Evolutionary conservation across 2,888 invertebrate species (phyloP).

Genomic region (Trichopria drosophilae): DNA sequence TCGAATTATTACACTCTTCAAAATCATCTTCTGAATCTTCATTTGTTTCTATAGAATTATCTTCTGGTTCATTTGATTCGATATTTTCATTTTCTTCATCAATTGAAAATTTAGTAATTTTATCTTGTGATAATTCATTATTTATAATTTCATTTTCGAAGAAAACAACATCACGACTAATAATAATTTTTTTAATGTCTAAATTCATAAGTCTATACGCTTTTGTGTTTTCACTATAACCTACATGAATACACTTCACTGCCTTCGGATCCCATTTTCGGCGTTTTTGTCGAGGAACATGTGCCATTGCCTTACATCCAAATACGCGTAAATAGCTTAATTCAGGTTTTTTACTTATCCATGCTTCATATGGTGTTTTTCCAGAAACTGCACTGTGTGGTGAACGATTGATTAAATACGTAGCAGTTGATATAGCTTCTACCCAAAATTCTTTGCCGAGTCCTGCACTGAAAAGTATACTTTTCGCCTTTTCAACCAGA

Average conservation of each 20-base stretch:
- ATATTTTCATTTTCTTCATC: too few relatives aligned
- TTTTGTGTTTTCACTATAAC: conserved; percentile 31
- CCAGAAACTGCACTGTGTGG: too few relatives aligned
- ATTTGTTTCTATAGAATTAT: background rate
- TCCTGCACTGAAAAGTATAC: conserved; percentile 33
- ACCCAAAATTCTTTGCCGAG: conserved; percentile 35
- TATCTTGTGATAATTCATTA: too few relatives aligned
- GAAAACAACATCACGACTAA: conserved; percentile 26
- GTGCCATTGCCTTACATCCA: conserved; percentile 48
- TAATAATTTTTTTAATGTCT: conserved; percentile 14
- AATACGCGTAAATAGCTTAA: conserved; percentile 48
- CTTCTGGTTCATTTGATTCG: too few relatives aligned
- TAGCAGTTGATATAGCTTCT: conserved; percentile 38
- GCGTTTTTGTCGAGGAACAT: conserved; percentile 45
- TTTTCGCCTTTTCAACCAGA: conserved; percentile 35
- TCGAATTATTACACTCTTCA: too few relatives aligned
- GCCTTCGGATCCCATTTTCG: conserved; percentile 29
- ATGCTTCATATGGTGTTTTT: conserved; percentile 49
- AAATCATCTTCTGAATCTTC: background rate
- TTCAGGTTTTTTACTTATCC: conserved; percentile 47
- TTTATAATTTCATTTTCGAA: conserved; percentile 16
- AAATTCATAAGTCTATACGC: conserved; percentile 27
- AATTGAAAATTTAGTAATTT: too few relatives aligned
- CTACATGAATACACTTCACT: conserved; percentile 24
- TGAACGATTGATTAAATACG: conserved; percentile 36